Percentiles rank a stretch among this genome's conserved stretches.
These are phyloP conservation scores for Podarcis raffonei DNA, from an alignment of 2,113 vertebrate species.

Conservation along the genomic window DNA sequence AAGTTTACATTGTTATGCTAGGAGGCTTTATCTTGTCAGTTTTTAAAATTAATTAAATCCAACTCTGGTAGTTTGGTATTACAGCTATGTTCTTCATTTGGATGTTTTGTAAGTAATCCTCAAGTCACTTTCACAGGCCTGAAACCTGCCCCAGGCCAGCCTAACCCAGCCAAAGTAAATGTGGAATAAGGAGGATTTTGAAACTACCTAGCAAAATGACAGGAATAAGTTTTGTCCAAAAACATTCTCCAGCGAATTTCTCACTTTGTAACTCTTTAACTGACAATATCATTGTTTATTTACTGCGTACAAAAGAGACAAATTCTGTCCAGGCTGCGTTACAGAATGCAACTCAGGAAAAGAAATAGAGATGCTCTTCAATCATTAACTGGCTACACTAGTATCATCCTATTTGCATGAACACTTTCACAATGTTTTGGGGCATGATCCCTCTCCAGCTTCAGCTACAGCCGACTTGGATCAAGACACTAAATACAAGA, in stretches of 20 bases:
- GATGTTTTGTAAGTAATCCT: neutral
- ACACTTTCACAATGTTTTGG: neutral
- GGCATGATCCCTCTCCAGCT: neutral
- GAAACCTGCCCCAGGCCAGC: neutral
- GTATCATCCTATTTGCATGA: neutral
- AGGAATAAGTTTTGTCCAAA: neutral
- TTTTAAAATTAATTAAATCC: conserved; percentile 25
- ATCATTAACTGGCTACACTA: neutral
- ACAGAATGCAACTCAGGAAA: neutral
- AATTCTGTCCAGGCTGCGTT: neutral
- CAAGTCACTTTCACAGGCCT: conserved; percentile 8
- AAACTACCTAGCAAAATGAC: neutral
- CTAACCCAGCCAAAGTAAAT: neutral
- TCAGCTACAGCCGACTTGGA: neutral
- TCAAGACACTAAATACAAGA: neutral
- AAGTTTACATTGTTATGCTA: neutral
- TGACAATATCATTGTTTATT: neutral
- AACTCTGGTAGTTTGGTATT: conserved; percentile 1
- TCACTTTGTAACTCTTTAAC: neutral
- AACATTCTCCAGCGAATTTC: neutral
- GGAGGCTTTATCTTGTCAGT: neutral
- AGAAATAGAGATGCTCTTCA: no score
- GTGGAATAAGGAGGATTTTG: neutral
- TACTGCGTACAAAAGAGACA: neutral
- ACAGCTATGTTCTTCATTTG: conserved; percentile 5